These are phyloP conservation scores for Calliphora vicina DNA, from an alignment of 1,140 invertebrate genomes.

Conservation along the genomic window DNA sequence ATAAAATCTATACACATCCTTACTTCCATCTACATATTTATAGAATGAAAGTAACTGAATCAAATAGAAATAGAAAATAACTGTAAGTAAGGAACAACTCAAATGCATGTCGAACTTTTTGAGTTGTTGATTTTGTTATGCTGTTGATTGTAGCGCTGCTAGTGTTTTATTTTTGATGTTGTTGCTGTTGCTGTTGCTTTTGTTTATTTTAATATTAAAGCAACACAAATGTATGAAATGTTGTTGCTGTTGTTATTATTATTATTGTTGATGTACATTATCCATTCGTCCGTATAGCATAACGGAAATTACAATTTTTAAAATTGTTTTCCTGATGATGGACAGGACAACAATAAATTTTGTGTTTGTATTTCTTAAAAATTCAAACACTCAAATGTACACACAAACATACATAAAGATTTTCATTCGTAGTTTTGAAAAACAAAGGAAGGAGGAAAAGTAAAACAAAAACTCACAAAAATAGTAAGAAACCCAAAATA, in stretches of 20 bases:
- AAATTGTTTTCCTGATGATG: slow-evolving; percentile 35
- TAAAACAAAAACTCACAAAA: neutral
- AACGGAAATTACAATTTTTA: slow-evolving; percentile 33
- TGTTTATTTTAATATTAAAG: neutral
- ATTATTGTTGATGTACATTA: slow-evolving; percentile 2
- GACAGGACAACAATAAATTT: slow-evolving; percentile 32
- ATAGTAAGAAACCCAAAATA: neutral
- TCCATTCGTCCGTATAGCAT: slow-evolving; percentile 19
- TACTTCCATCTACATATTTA: too few relatives aligned
- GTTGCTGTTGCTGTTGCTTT: neutral
- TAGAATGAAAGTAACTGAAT: neutral
- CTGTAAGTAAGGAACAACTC: neutral
- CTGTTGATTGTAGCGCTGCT: neutral
- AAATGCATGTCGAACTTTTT: slow-evolving; percentile 3
- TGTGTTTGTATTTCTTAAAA: slow-evolving; percentile 26
- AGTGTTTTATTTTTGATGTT: neutral
- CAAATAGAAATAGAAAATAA: neutral
- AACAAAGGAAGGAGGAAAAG: neutral
- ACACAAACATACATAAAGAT: neutral
- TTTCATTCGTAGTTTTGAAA: neutral
- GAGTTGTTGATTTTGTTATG: neutral
- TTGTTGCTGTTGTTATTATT: slow-evolving; percentile 11
- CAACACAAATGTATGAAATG: neutral
- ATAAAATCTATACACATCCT: neutral
- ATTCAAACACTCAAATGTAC: neutral